A percentile compares a stretch with the other conserved stretches of the same genome.
phyloP scores from a whole-genome alignment of 2,797 vertebrate species.

The Danio albolineatus region DNA sequence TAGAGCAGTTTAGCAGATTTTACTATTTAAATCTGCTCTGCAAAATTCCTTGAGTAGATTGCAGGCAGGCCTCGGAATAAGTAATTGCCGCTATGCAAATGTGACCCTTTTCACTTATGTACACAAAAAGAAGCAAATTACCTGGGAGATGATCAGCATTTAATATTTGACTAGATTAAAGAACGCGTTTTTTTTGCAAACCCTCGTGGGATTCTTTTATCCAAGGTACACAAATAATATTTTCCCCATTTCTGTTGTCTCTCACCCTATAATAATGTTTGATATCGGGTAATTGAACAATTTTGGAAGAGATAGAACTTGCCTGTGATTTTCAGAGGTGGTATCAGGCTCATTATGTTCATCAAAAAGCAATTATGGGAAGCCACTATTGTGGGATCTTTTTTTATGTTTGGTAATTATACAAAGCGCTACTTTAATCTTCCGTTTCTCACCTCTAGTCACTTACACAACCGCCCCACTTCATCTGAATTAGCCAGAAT shows the following conservation, averaged over 20 bases:
- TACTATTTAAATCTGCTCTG: background rate
- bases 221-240: background rate
- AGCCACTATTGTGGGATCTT: background rate
- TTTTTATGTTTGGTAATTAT: slow-evolving; percentile 26
- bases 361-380: slow-evolving; percentile 40
- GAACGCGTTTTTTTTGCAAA: background rate
- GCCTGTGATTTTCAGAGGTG: background rate
- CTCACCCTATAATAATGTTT: slow-evolving; percentile 35
- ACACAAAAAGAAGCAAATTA: background rate
- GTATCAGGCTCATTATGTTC: slow-evolving; percentile 27
- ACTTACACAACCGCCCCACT: slow-evolving; percentile 3
- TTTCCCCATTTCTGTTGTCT: slow-evolving; percentile 4
- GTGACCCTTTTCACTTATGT: background rate
- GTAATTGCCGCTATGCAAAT: slow-evolving; percentile 5
- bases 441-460: slow-evolving; percentile 29
- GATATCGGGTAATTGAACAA: slow-evolving; percentile 21
- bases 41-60: background rate
- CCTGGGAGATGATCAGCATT: background rate
- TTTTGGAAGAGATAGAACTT: background rate
- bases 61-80: background rate
- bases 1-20: slow-evolving; percentile 1
- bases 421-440: slow-evolving; percentile 30
- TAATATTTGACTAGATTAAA: slow-evolving; percentile 16
- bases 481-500: slow-evolving; percentile 30
- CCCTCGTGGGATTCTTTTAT: background rate